Conservation (phyloP, 2,888 invertebrate genomes). For the Agonopterix subpropinquella region DNA sequence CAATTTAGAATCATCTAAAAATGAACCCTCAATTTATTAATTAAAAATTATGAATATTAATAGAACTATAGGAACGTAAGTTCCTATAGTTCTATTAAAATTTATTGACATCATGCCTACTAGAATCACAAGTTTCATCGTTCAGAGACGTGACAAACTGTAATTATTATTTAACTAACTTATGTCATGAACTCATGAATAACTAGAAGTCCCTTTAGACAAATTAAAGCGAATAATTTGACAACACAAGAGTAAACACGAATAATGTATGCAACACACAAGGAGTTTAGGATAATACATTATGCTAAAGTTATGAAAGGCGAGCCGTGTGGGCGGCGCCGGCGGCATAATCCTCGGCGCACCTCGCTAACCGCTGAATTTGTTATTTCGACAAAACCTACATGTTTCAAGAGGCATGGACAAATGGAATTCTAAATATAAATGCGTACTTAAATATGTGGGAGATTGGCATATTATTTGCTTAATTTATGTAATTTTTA, state of each 20-base stretch:
- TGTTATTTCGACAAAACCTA: conserved; percentile 22
- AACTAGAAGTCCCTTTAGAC: neutral
- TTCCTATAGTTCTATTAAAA: too few species aligned
- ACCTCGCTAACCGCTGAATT: conserved; percentile 31
- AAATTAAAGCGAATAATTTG: conserved; percentile 6
- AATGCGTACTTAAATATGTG: neutral
- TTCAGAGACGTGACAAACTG: too few species aligned
- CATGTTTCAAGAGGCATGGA: conserved; percentile 3
- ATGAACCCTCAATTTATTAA: too few species aligned
- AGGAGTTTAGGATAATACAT: conserved; percentile 21
- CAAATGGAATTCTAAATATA: conserved; percentile 20
- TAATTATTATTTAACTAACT: neutral
- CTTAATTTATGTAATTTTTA: too few species aligned
- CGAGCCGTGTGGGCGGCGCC: conserved; percentile 20
- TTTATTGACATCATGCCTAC: too few species aligned
- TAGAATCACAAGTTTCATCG: too few species aligned
- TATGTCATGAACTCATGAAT: neutral
- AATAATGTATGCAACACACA: conserved; percentile 9
- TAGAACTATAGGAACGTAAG: too few species aligned
- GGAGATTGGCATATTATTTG: too few species aligned
- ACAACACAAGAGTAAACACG: conserved; percentile 1
- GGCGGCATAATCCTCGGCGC: conserved; percentile 30
- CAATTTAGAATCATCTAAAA: too few species aligned
- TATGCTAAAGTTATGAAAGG: conserved; percentile 31
- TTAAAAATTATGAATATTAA: too few species aligned